Percentiles rank a stretch among this genome's conserved stretches.
Conservation (phyloP, 1,140 invertebrate species). For the Protaetia brevitarsis region DNA sequence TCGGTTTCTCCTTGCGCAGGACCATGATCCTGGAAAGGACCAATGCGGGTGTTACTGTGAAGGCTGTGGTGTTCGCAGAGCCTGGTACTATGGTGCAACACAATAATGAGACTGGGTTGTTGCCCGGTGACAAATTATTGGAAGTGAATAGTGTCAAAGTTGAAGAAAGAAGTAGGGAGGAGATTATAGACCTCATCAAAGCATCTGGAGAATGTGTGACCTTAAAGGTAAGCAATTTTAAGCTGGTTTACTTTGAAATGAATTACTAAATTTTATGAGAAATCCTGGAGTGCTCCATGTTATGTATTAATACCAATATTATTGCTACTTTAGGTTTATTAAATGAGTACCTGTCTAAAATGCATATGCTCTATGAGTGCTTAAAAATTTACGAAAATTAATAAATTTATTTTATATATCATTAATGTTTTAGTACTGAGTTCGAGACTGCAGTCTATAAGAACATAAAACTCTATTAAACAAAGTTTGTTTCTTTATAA, state of each 20-base stretch:
- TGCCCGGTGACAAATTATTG: conserved; percentile 89
- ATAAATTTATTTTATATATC: no score
- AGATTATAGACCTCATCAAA: conserved; percentile 91
- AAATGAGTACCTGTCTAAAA: no score
- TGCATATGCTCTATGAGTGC: no score
- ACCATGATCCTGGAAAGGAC: conserved; percentile 72
- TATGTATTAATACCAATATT: background rate
- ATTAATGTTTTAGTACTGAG: no score
- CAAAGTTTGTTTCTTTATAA: no score
- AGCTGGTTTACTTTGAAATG: background rate
- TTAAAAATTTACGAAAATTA: no score
- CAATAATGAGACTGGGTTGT: conserved; percentile 75
- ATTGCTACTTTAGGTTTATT: no score
- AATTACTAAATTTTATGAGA: background rate
- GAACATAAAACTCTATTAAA: no score
- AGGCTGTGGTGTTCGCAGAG: conserved; percentile 87
- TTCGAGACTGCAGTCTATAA: no score
- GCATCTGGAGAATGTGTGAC: conserved; percentile 77
- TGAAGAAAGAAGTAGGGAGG: conserved; percentile 80
- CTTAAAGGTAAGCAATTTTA: conserved; percentile 67
- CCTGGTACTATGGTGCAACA: conserved; percentile 76
- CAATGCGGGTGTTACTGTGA: conserved; percentile 53
- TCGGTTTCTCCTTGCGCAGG: conserved; percentile 90
- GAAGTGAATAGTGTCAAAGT: conserved; percentile 87
- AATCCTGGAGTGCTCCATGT: background rate